Evolutionary conservation across 2,113 vertebrate genomes (phyloP).

Genomic region (Equus quagga): DNA sequence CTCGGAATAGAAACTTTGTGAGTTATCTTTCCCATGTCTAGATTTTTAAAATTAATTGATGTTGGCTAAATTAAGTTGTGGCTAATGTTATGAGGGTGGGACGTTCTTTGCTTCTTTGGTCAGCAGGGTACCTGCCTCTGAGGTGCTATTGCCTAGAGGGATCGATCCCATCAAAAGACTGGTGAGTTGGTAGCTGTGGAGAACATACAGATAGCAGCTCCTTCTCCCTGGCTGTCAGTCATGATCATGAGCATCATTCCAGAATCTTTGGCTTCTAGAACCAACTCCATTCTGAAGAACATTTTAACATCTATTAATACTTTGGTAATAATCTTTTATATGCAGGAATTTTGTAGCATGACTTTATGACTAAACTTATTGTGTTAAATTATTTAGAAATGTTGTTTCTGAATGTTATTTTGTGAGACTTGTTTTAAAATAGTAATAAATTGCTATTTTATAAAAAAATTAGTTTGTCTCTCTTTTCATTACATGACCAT

Average conservation of each 20-base stretch:
- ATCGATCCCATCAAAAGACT: slow-evolving; percentile 21
- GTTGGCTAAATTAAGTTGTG: slow-evolving; percentile 61
- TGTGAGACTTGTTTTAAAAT: slow-evolving; percentile 87
- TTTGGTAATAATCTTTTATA: slow-evolving; percentile 84
- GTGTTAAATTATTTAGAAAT: slow-evolving; percentile 88
- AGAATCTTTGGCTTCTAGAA: slow-evolving; percentile 76
- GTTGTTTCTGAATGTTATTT: slow-evolving; percentile 85
- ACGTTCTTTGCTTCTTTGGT: slow-evolving; percentile 65
- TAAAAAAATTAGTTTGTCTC: slow-evolving; percentile 65
- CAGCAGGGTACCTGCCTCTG: slow-evolving; percentile 46
- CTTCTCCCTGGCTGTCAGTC: not conserved
- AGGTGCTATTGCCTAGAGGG: slow-evolving; percentile 62
- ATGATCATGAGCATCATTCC: slow-evolving; percentile 51
- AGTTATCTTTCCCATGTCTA: slow-evolving; percentile 65
- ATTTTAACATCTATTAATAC: slow-evolving; percentile 83
- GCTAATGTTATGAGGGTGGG: not conserved
- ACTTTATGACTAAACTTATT: slow-evolving; percentile 84
- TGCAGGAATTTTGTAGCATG: slow-evolving; percentile 87
- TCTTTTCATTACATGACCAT: slow-evolving; percentile 41
- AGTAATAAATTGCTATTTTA: slow-evolving; percentile 88
- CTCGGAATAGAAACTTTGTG: slow-evolving; percentile 55
- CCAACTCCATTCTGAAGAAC: slow-evolving; percentile 82
- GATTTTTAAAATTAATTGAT: slow-evolving; percentile 49
- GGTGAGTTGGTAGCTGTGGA: slow-evolving; percentile 35
- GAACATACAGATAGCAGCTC: not conserved